Base-by-base conservation (phyloP, 2,888 invertebrate genomes). In the Tachina grossa region DNA sequence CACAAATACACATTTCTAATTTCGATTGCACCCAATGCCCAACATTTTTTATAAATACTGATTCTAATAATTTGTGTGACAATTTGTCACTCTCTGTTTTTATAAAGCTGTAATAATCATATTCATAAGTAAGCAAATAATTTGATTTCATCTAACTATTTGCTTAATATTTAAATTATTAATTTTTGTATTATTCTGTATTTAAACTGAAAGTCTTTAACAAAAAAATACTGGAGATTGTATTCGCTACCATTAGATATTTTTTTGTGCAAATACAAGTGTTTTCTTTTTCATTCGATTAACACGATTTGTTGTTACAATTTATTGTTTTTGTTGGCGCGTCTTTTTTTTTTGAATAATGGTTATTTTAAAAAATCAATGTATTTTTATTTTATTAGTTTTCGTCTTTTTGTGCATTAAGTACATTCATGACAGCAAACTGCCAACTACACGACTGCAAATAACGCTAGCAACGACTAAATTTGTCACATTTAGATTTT, bases 151-250 rank as follows among this genome's bases (percentile, higher is more conserved):
- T 53, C 41, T 41, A 53, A 69, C 41, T 49, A 51, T 66, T 53
- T 53, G 31, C 14, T 53, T 14, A 31, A 68, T 53, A 53, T n/a
- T 45, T 57, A 71, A 66, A 39, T 39, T 45, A 49, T 68, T 41
- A 57, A 49, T 39, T 4, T 79, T 59, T 69, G 59, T 61, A 10
- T 63, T 61, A 55, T 79, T 61, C 45, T 71, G 45, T 39, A 41
- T 63, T 71, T 79, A 45, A 79, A 79, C 71, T 79, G 78, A 79
- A 79, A 79, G 78, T 71, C 31, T 61, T 61, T 47, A 45, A 4
- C 13, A 49, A 19, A 63, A 22, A 31, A 6, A 31, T 31, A 31
- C 6, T 45, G 31, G 69, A 61, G 53, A 63, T 79, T 63, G 22
- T 55, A 61, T 63, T 51, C 43, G 51, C 13, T 63, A 10, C n/a